These are phyloP conservation scores for Mystacornis crossleyi DNA, from an alignment of 2,113 vertebrate genomes.

Conservation along the genomic window DNA sequence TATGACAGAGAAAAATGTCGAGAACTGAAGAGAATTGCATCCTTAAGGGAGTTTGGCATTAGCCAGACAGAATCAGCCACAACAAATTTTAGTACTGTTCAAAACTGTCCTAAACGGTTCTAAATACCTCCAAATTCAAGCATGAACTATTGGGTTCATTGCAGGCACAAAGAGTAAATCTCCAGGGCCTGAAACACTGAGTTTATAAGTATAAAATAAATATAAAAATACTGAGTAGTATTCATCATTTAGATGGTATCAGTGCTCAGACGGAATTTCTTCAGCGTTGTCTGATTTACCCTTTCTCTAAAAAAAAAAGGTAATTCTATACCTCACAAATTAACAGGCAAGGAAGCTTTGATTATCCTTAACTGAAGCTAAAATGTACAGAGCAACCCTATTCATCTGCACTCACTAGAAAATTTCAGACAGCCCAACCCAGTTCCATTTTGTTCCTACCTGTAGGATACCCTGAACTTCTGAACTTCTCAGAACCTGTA, in stretches of 20 bases:
- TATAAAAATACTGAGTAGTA: background rate
- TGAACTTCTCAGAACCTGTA: background rate
- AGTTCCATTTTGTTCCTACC: background rate
- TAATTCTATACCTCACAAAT: background rate
- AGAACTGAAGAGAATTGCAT: background rate
- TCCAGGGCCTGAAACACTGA: background rate
- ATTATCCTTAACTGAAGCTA: background rate
- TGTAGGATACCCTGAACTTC: background rate
- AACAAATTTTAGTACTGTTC: background rate
- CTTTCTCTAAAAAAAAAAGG: background rate
- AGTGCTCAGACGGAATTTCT: background rate
- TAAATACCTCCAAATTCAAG: background rate
- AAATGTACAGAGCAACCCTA: background rate
- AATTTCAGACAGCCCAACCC: background rate
- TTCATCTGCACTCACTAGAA: background rate
- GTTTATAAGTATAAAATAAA: background rate
- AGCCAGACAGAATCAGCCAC: background rate
- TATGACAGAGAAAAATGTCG: background rate
- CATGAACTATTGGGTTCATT: background rate
- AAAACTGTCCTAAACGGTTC: too few species aligned
- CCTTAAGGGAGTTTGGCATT: background rate
- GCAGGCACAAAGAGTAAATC: background rate
- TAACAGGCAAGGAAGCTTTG: background rate
- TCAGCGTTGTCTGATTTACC: accelerated
- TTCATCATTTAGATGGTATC: background rate